Evolutionary conservation across 2,888 invertebrate species (phyloP).

Genomic region (Cephalotes varians): DNA sequence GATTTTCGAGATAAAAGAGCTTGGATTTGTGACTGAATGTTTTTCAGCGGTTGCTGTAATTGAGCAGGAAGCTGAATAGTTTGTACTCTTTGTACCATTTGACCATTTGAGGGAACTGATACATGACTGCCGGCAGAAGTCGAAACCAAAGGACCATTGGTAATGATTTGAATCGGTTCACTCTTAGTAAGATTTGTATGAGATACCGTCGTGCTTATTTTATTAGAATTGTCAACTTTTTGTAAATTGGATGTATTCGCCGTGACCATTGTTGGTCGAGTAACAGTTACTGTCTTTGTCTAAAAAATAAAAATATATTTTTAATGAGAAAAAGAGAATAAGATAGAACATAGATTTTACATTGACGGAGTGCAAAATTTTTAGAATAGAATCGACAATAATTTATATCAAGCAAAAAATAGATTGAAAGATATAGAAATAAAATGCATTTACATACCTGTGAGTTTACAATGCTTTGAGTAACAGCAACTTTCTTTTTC

Average conservation of each 20-base stretch:
- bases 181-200: conserved; percentile 80
- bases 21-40: conserved; percentile 88
- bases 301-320: conserved; percentile 60
- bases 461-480: conserved; percentile 74
- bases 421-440: background rate
- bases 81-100: conserved; percentile 88
- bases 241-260: conserved; percentile 70
- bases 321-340: background rate
- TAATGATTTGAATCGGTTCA: conserved; percentile 75
- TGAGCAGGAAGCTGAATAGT: conserved; percentile 92
- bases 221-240: conserved; percentile 77
- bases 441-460: conserved; percentile 63
- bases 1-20: conserved; percentile 87
- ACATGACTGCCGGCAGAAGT: conserved; percentile 75
- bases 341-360: background rate
- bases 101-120: conserved; percentile 79
- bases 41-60: conserved; percentile 88
- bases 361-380: conserved; percentile 20
- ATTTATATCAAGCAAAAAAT: background rate
- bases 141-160: conserved; percentile 77
- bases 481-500: conserved; percentile 79
- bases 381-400: background rate
- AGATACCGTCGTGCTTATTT: conserved; percentile 75
- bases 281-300: conserved; percentile 79
- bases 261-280: conserved; percentile 77